Percentiles rank a stretch among this genome's conserved stretches.
Evolutionary conservation across 2,113 vertebrate genomes (phyloP).

Genomic region (Siphamia tubifer): DNA sequence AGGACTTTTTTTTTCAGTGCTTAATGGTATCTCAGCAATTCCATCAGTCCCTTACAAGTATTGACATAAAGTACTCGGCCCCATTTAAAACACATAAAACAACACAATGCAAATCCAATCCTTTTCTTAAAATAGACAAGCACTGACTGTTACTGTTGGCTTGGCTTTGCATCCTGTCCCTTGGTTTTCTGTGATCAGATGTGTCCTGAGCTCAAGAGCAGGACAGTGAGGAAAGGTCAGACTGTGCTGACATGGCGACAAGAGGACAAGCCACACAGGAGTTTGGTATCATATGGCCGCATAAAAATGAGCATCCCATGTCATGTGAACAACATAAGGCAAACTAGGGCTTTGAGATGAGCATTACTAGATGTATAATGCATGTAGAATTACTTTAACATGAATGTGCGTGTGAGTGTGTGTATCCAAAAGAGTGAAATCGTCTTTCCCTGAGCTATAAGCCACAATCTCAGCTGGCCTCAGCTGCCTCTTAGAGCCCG

Average conservation of each 20-base stretch:
- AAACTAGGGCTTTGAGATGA: neutral
- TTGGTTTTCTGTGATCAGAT: neutral
- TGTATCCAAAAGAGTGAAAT: neutral
- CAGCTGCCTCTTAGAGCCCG: conserved; percentile 6
- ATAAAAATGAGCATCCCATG: neutral
- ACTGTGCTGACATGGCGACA: conserved; percentile 14
- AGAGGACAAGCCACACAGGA: neutral
- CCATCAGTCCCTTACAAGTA: too few species aligned
- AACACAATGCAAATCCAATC: neutral
- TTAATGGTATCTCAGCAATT: too few species aligned
- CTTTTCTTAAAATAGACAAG: neutral
- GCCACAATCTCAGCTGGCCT: conserved; percentile 1
- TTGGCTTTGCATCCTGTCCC: neutral
- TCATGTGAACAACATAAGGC: neutral
- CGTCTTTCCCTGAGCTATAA: neutral
- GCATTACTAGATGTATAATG: too few species aligned
- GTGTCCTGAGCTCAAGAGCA: neutral
- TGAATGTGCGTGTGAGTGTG: neutral
- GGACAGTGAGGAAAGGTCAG: conserved; percentile 13
- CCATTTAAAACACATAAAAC: too few species aligned
- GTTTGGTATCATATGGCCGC: neutral
- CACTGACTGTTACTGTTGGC: neutral
- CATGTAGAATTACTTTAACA: too few species aligned
- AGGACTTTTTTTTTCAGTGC: too few species aligned
- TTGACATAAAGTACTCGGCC: too few species aligned